Conservation (phyloP, 2,113 vertebrate species). For the Calyptomena viridis region DNA sequence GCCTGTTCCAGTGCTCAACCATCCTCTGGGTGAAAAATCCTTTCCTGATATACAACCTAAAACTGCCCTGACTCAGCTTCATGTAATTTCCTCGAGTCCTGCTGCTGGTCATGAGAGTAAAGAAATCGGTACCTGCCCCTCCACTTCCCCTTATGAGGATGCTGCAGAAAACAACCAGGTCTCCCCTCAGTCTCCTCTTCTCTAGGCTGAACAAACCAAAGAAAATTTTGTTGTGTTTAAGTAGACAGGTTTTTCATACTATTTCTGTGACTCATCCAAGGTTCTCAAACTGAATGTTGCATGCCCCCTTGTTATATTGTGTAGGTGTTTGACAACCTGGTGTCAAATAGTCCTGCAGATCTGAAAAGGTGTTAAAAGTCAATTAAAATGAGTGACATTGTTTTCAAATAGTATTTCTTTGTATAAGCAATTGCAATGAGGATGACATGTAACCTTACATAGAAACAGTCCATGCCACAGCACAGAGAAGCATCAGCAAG, state of each 20-base stretch:
- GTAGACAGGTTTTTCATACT: neutral
- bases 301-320: neutral
- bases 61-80: neutral
- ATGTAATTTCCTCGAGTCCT: neutral
- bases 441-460: neutral
- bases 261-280: neutral
- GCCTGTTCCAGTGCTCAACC: neutral
- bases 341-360: neutral
- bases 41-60: neutral
- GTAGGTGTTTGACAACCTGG: neutral
- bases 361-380: neutral
- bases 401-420: neutral
- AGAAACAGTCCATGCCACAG: neutral
- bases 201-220: neutral
- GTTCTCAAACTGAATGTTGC: neutral
- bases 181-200: neutral
- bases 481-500: neutral
- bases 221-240: neutral
- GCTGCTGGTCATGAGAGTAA: neutral
- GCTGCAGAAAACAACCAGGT: rapidly evolving
- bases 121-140: neutral
- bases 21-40: neutral
- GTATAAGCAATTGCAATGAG: neutral
- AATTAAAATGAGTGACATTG: neutral
- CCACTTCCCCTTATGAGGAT: neutral